Evolutionary conservation across 2,113 vertebrate species (phyloP), one percentile per base, ranked within the genome.

Genomic region (Oreotrochilus melanogaster): DNA sequence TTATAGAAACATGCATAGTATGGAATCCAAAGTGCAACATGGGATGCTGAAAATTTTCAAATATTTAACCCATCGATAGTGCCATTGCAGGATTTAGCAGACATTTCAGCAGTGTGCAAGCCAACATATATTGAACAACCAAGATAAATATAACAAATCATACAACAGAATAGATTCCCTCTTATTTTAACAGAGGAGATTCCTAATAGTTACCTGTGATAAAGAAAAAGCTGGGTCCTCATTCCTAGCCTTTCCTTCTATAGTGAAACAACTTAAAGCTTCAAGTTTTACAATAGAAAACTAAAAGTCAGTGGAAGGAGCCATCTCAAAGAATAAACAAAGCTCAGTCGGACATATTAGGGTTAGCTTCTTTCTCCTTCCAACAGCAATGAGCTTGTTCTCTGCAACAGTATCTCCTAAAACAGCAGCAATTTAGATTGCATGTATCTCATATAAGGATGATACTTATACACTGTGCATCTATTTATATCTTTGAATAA

Each of bases 401-500:
- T 65, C 18, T 22, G 2, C 9, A 50, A 73, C 0, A 19, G 45
- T 47, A 7, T 60, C 60, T 64, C 37, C 54, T 73, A 45, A 58
- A 27, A 45, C 3, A 64, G 2, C 14, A 33, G 5, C 4, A 18
- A 58, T 31, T 48, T 73, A 8, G 86, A 45, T 42, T 56, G 51
- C 24, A 16, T 37, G 4, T 43, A 12, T n/a, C 3, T 3, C 42
- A 21, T 45, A 5, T 28, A 33, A 3, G 3, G 24, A 43, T 33
- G 37, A 53, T 14, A 8, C 22, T 28, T 4, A 6, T 9, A 30
- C 0, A 0, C 33, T 74, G 19, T 31, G 27, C 23, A 5, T 21
- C 4, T 31, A 6, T 45, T 11, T 57, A 5, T 50, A 22, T 27
- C 14, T 78, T 17, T 47, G 13, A 39, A 45, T 30, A 42, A 4